These are phyloP conservation scores for Vespertilio murinus DNA, from an alignment of 2,797 vertebrate genomes.

Conservation along the genomic window DNA sequence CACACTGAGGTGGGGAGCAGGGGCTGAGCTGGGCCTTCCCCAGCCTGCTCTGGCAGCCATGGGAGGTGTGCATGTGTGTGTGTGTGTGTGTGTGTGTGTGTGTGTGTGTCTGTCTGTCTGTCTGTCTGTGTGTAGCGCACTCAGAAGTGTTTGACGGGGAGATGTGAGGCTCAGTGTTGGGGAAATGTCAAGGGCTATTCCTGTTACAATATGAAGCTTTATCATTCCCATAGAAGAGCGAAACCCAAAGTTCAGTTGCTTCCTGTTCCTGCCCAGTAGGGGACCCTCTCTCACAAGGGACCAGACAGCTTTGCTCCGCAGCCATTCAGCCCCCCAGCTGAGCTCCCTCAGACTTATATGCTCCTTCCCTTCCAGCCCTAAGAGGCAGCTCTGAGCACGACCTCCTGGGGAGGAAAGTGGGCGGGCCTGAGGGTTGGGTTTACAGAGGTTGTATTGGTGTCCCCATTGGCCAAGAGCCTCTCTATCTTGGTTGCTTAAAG, in stretches of 20 bases:
- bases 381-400: conserved; percentile 13
- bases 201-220: conserved; percentile 69
- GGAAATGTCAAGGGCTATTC: conserved; percentile 80
- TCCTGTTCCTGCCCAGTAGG: background rate
- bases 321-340: background rate
- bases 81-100: background rate
- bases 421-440: background rate
- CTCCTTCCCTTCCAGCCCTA: background rate
- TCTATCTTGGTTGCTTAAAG: background rate
- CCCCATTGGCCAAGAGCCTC: background rate
- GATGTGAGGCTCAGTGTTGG: conserved; percentile 5
- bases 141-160: conserved; percentile 32
- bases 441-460: background rate
- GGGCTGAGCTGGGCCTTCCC: background rate
- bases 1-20: background rate
- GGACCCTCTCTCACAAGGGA: background rate
- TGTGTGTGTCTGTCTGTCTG: background rate
- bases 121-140: fast-evolving
- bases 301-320: background rate
- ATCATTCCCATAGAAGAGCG: conserved; percentile 46
- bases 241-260: conserved; percentile 56
- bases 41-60: background rate
- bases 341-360: background rate
- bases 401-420: background rate
- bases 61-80: background rate